These are phyloP conservation scores for Sciaenops ocellatus DNA, from an alignment of 2,797 vertebrate genomes.

Conservation along the genomic window DNA sequence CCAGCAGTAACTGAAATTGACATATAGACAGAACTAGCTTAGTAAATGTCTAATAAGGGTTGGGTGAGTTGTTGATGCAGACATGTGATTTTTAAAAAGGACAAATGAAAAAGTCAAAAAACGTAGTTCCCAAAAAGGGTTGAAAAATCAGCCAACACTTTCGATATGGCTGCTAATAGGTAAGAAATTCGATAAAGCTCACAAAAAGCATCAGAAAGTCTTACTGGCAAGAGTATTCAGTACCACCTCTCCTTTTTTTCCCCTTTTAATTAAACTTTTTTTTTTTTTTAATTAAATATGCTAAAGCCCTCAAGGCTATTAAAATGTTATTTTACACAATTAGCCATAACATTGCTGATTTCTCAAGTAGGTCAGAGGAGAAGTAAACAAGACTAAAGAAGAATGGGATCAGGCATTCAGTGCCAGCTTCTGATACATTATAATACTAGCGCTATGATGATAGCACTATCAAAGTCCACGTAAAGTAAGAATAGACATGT, in stretches of 20 bases:
- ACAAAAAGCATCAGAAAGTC: too few relatives aligned
- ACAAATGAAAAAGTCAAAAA: not conserved
- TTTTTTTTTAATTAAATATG: not conserved
- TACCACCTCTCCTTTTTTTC: too few relatives aligned
- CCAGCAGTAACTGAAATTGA: not conserved
- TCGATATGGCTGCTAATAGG: not conserved
- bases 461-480: not conserved
- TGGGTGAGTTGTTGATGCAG: not conserved
- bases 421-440: not conserved
- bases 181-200: not conserved
- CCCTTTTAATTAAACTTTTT: too few relatives aligned
- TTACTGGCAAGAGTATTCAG: not conserved
- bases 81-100: constrained; percentile 1
- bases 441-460: not conserved
- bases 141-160: not conserved
- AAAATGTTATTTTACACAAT: not conserved
- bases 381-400: not conserved
- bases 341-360: not conserved
- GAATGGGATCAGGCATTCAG: not conserved
- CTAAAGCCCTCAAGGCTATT: not conserved
- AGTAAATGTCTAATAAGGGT: not conserved
- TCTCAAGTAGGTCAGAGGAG: not conserved
- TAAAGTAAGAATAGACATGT: too few relatives aligned
- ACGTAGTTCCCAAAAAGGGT: not conserved
- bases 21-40: constrained; percentile 3